A percentile compares a stretch with the other conserved stretches of the same genome.
phyloP scores from a whole-genome alignment of 2,113 vertebrate genomes.

The Empidonax traillii region DNA sequence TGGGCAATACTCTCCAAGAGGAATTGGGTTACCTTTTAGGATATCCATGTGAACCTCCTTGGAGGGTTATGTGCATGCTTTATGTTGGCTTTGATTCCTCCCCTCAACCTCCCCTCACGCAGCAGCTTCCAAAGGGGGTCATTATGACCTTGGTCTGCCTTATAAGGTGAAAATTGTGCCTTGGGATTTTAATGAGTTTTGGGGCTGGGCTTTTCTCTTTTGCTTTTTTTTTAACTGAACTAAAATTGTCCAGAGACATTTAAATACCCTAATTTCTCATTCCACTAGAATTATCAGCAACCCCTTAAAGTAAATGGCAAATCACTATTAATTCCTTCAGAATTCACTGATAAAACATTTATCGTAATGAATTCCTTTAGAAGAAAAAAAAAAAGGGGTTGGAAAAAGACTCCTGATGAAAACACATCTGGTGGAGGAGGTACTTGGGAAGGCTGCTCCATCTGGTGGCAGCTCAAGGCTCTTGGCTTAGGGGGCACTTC shows the following conservation, averaged over 20 bases:
- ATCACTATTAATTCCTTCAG: background rate
- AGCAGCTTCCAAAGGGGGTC: background rate
- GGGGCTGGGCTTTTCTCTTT: background rate
- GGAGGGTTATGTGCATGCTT: background rate
- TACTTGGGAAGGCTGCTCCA: background rate
- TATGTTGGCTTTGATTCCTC: background rate
- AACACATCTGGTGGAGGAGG: background rate
- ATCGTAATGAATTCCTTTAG: background rate
- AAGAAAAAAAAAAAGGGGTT: background rate
- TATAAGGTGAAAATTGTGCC: background rate
- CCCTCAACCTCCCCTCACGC: background rate
- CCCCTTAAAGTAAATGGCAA: slow-evolving; percentile 1
- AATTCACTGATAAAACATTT: slow-evolving; percentile 42
- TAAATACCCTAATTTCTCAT: background rate
- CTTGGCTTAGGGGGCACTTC: accelerated
- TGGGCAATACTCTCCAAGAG: background rate
- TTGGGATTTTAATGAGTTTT: background rate
- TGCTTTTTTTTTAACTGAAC: background rate
- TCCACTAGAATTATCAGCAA: background rate
- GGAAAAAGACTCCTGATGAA: background rate
- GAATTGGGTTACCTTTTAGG: background rate
- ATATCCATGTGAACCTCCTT: background rate
- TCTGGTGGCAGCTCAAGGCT: background rate
- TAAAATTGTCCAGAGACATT: background rate
- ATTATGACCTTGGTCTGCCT: background rate